Evolutionary conservation across 2,888 invertebrate species (phyloP).

Genomic region (Cataglyphis cursor): DNA sequence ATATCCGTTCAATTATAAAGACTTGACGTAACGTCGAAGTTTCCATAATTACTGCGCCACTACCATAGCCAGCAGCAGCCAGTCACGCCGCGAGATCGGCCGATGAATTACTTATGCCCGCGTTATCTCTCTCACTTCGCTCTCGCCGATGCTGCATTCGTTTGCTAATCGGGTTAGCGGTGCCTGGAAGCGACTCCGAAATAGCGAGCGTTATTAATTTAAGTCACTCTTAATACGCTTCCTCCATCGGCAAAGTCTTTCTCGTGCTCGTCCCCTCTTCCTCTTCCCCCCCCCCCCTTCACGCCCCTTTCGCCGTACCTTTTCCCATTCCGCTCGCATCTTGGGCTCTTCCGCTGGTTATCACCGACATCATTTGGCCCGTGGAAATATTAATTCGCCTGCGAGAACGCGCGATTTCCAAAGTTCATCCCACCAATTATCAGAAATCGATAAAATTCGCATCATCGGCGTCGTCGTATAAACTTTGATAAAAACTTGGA

Average conservation of each 20-base stretch:
- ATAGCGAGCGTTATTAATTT: constrained; percentile 82
- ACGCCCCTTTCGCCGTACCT: too few species aligned
- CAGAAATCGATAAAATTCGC: constrained; percentile 37
- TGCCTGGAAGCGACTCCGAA: constrained; percentile 81
- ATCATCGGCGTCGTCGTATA: neutral
- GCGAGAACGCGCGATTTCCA: constrained; percentile 57
- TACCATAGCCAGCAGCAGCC: constrained; percentile 62
- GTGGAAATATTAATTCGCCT: constrained; percentile 59
- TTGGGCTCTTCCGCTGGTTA: constrained; percentile 9
- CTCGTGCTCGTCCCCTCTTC: neutral
- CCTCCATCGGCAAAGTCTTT: constrained; percentile 70
- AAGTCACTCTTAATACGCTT: constrained; percentile 77
- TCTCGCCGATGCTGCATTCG: constrained; percentile 62
- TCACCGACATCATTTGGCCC: constrained; percentile 52
- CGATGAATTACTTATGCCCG: constrained; percentile 77
- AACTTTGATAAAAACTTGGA: neutral
- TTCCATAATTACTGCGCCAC: constrained; percentile 75
- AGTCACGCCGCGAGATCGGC: constrained; percentile 70
- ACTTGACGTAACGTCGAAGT: constrained; percentile 74
- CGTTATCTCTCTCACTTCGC: constrained; percentile 74
- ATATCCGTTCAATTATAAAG: constrained; percentile 74
- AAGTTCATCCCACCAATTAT: constrained; percentile 59
- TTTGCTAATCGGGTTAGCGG: constrained; percentile 82
- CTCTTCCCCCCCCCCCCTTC: neutral
- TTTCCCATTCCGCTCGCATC: neutral